Evolutionary conservation across 2,888 invertebrate genomes (phyloP).

Genomic region (Ornithoptera alexandrae): DNA sequence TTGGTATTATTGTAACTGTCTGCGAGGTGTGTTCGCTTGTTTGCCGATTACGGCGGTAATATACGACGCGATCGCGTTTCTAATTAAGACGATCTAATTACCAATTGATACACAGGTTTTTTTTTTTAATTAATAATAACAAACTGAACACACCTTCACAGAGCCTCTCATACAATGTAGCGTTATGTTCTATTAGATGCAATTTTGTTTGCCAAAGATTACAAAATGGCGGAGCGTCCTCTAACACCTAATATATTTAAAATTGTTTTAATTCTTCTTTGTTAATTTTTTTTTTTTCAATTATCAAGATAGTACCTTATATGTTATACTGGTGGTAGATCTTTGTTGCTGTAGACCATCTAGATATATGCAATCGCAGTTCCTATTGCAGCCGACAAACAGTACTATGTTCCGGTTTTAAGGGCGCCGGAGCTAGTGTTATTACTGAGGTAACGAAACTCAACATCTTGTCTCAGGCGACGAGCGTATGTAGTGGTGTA

Average conservation of each 20-base stretch:
- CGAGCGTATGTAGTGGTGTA: no score
- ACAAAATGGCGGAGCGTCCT: constrained; percentile 20
- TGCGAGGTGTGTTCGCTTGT: constrained; percentile 39
- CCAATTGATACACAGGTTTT: background rate
- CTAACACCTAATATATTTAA: background rate
- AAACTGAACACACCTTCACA: constrained; percentile 28
- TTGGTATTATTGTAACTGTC: constrained; percentile 51
- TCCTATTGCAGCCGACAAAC: no score
- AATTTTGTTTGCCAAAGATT: constrained; percentile 28
- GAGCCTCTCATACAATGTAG: constrained; percentile 25
- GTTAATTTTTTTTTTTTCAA: no score
- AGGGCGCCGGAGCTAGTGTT: no score
- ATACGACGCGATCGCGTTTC: background rate
- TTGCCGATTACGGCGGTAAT: constrained; percentile 8
- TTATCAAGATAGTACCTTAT: no score
- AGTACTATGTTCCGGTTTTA: no score
- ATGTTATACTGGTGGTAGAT: no score
- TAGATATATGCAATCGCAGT: no score
- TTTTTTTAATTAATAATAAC: background rate
- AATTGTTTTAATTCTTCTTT: background rate
- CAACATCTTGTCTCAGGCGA: no score
- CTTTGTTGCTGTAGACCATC: no score
- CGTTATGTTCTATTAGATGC: constrained; percentile 16
- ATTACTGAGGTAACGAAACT: no score
- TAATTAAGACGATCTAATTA: background rate